Percentiles rank a stretch among this genome's conserved stretches.
Conservation (phyloP, 2,797 vertebrate species). For the Paramormyrops hopkinsi region DNA sequence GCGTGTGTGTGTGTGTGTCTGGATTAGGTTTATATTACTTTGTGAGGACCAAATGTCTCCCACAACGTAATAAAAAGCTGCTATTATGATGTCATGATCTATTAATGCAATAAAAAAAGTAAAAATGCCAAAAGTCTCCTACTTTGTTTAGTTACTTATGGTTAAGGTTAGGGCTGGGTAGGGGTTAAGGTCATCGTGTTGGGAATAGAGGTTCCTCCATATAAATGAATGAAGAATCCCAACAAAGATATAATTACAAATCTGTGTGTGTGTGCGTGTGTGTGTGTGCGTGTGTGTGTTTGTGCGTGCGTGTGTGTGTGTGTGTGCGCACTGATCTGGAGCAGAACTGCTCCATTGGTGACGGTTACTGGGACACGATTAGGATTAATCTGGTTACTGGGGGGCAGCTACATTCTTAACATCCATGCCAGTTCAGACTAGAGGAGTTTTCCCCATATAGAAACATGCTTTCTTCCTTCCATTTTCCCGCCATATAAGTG, state of each 20-base stretch:
- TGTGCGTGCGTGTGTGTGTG: neutral
- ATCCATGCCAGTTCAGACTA: neutral
- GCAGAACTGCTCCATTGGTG: neutral
- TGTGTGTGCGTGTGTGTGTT: neutral
- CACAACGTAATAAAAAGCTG: neutral
- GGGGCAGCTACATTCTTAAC: neutral
- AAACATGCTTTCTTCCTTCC: neutral
- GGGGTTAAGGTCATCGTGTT: neutral
- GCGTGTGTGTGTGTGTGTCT: neutral
- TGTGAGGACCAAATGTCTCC: neutral
- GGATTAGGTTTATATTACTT: neutral
- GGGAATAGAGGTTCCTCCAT: neutral
- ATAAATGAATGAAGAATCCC: neutral
- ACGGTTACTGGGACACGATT: neutral
- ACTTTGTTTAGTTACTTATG: neutral
- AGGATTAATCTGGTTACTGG: neutral
- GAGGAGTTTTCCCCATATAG: neutral
- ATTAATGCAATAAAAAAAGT: neutral
- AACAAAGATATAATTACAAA: neutral
- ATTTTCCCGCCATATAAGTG: neutral
- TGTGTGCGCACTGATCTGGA: neutral
- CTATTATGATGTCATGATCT: neutral
- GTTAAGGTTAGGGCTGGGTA: neutral
- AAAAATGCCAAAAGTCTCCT: neutral
- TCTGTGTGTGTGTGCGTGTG: neutral